Evolutionary conservation across 1,140 invertebrate genomes (phyloP).

Genomic region (Caerostris extrusa): DNA sequence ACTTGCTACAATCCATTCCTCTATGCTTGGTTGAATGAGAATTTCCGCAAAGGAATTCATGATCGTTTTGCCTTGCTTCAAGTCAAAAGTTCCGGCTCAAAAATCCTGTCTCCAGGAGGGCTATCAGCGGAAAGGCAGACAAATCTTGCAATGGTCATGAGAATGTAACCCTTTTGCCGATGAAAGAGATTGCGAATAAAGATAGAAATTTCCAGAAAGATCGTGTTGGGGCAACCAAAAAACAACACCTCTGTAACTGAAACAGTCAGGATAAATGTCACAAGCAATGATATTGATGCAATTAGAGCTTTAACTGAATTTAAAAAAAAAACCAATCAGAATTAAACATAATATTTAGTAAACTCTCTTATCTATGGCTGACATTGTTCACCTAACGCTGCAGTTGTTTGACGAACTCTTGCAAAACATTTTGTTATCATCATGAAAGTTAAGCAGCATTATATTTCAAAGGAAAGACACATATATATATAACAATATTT

Average conservation of each 20-base stretch:
- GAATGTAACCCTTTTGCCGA: conserved; percentile 68
- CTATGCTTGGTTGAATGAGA: conserved; percentile 83
- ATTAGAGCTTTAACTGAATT: not conserved
- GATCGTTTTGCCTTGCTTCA: conserved; percentile 78
- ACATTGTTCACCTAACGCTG: too few relatives aligned
- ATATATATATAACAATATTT: not conserved
- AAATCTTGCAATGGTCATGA: conserved; percentile 77
- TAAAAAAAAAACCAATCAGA: not conserved
- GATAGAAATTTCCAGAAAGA: conserved; percentile 73
- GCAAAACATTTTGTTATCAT: not conserved
- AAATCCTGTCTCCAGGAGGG: conserved; percentile 24
- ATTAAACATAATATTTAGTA: not conserved
- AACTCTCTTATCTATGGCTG: too few relatives aligned
- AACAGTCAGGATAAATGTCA: conserved; percentile 70
- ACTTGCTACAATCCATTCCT: conserved; percentile 84
- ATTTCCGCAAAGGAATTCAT: conserved; percentile 79
- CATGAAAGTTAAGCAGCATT: not conserved
- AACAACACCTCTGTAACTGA: conserved; percentile 65
- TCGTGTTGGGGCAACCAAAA: conserved; percentile 62
- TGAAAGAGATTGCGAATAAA: conserved; percentile 64
- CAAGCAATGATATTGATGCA: conserved; percentile 67
- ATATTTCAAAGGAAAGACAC: not conserved
- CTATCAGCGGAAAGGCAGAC: conserved; percentile 57
- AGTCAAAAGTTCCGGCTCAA: not conserved
- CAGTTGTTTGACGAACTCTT: not conserved